A percentile compares a stretch with the other conserved stretches of the same genome.
Conservation (phyloP, 1,140 invertebrate genomes). For the Papilio aristodemus region DNA sequence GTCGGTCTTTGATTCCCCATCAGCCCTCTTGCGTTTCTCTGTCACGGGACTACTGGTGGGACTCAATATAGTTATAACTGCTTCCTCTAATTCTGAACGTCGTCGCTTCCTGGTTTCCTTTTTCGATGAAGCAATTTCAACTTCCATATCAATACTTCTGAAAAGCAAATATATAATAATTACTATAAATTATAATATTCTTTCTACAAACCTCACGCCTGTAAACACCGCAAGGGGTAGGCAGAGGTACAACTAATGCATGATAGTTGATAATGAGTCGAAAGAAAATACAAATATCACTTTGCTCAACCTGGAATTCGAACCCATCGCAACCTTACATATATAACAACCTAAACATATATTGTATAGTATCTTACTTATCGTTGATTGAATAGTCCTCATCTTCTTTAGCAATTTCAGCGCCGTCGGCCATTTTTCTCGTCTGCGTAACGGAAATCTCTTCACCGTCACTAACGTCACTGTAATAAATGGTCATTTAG, state of each 20-base stretch:
- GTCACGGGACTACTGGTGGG: conserved; percentile 28
- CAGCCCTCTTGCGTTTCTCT: conserved; percentile 54
- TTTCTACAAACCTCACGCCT: too few species aligned
- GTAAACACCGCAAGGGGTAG: too few species aligned
- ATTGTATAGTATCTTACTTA: too few species aligned
- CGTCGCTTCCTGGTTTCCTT: conserved; percentile 59
- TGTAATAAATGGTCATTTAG: conserved; percentile 37
- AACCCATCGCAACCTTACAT: too few species aligned
- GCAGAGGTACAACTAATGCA: too few species aligned
- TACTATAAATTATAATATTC: neutral
- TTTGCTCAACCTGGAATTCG: too few species aligned
- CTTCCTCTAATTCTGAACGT: conserved; percentile 61
- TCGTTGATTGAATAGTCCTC: conserved; percentile 45
- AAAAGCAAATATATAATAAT: conserved; percentile 37
- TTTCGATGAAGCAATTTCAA: conserved; percentile 40
- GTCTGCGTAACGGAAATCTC: conserved; percentile 37
- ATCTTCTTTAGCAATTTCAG: conserved; percentile 54
- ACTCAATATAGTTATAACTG: conserved; percentile 59
- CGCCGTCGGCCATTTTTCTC: conserved; percentile 52
- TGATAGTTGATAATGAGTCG: too few species aligned
- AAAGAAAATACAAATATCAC: too few species aligned
- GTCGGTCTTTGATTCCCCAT: conserved; percentile 38
- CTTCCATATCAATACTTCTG: conserved; percentile 49
- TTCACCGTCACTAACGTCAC: conserved; percentile 62
- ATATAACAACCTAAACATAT: too few species aligned